A percentile compares a stretch with the other conserved stretches of the same genome.
These are phyloP conservation scores for Mus musculus DNA, from an alignment of 2,113 vertebrate genomes.

Conservation along the genomic window GRCm39 chr15:81269501-81270000, in stretches of 20 bases:
- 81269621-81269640: neutral
- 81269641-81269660: neutral
- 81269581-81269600: neutral
- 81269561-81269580: too few species aligned
- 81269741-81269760: neutral
- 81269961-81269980: neutral
- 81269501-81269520: too few species aligned
- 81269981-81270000: neutral
- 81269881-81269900: neutral
- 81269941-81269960: neutral
- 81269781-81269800: neutral
- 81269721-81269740: neutral
- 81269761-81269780: constrained; percentile 3
- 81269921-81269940: neutral
- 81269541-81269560: too few species aligned
- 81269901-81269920: neutral
- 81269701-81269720: neutral
- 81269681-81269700: neutral
- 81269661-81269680: neutral
- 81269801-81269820: neutral
- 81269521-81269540: too few species aligned
- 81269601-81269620: too few species aligned
- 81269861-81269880: constrained; percentile 6
- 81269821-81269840: neutral
- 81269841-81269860: neutral